Percentiles rank a stretch among this genome's conserved stretches.
Conservation (phyloP, 2,888 invertebrate species). For the Rhamphomyia laevipes region DNA sequence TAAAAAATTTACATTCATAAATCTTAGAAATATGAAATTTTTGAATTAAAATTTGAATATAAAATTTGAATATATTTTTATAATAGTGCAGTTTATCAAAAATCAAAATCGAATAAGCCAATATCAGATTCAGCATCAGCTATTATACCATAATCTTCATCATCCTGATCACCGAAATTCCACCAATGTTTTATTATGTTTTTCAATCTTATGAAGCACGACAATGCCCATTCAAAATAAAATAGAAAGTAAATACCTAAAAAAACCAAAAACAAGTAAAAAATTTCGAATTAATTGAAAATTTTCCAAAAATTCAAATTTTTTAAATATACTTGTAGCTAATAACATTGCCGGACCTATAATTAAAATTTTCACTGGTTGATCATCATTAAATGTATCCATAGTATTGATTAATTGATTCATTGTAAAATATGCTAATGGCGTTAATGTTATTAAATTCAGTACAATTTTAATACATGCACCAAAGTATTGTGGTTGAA, state of each 20-base stretch:
- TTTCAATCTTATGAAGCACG: conserved; percentile 25
- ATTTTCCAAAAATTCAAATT: not conserved
- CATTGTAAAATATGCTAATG: conserved; percentile 28
- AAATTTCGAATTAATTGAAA: not conserved
- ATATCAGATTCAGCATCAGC: not conserved
- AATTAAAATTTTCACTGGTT: conserved; percentile 6
- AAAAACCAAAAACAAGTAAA: not conserved
- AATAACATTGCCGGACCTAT: conserved; percentile 9
- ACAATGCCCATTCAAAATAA: conserved; percentile 28
- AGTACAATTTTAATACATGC: conserved; percentile 27
- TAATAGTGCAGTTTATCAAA: no score
- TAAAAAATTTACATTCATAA: no score
- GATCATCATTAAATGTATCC: conserved; percentile 7
- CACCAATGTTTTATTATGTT: conserved; percentile 33
- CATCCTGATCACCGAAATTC: conserved; percentile 31
- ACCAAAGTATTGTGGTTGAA: conserved; percentile 27
- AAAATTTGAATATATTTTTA: no score
- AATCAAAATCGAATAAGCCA: not conserved
- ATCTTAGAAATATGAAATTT: no score
- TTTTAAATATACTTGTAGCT: conserved; percentile 8
- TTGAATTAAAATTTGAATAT: no score
- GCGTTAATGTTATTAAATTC: conserved; percentile 26
- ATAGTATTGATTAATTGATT: conserved; percentile 16
- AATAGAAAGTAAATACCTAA: conserved; percentile 27
- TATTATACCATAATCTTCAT: conserved; percentile 4